Base-by-base conservation (phyloP, 1,140 invertebrate species). In the Druon quercuslanigerum region DNA sequence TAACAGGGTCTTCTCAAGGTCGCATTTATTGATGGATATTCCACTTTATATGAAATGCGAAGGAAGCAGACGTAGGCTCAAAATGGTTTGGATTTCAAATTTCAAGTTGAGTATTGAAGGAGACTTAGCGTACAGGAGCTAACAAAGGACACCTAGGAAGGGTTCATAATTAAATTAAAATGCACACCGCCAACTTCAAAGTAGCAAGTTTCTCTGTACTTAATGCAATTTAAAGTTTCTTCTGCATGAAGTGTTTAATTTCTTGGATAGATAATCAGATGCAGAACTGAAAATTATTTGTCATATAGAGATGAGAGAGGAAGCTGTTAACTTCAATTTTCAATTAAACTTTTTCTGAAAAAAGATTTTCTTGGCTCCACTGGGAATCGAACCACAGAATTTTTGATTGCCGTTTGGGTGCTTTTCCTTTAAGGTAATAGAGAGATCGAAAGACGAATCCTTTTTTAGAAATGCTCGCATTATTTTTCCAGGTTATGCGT, bases 141-240 rank as follows among this genome's bases (percentile, higher is more conserved):
- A 66, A 66, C 60, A 66, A 66, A 66, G 60, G 13, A 25, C 14
- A 13, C 8, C 33, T 12, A 13, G n/a, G 60, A 40, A 66, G 60
- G 60, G 60, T 40, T 66, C 12, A 40, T 66, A 66, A 66, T 66
- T 66, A 33, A 66, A 66, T 66, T 66, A 46, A 66, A 66, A 66
- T 66, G 33, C 60, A 66, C 60, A 66, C 33, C 60, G 33, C 60
- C 14, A 66, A 66, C 60, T 66, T 66, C 60, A 66, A 66, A 66
- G 60, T 66, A 40, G 60, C 40, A 66, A 66, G 60, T 66, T 66
- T 66, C 60, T 33, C 13, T 5, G 33, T 66, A 46, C 40, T 66
- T 66, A 66, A 66, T 66, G 13, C 25, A 66, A 66, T 66, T 40
- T 40, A 1, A 66, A 66, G 60, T 66, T 33, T 9, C 25, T 66